These are phyloP conservation scores for Ophonus ardosiacus DNA, from an alignment of 2,888 invertebrate genomes.

Conservation along the genomic window DNA sequence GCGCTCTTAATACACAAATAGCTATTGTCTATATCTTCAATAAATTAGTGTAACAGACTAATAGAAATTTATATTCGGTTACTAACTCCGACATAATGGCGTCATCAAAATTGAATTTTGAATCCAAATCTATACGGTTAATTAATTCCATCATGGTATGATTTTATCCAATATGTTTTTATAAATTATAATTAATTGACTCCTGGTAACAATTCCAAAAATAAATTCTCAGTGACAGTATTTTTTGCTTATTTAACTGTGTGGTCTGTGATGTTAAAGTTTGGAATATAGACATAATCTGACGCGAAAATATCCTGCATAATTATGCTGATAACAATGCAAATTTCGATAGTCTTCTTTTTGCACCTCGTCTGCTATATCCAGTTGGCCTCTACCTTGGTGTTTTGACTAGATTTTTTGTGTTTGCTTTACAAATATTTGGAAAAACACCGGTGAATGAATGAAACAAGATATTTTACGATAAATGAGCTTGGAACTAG, in stretches of 20 bases:
- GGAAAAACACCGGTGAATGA: constrained; percentile 44
- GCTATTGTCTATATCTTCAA: no score
- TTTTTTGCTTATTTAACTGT: not conserved
- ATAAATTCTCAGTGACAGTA: not conserved
- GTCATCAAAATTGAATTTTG: no score
- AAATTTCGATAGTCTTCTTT: not conserved
- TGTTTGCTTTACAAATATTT: constrained; percentile 30
- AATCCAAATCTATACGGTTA: no score
- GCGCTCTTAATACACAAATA: no score
- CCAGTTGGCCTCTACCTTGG: not conserved
- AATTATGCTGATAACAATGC: not conserved
- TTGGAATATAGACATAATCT: not conserved
- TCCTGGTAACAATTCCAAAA: not conserved
- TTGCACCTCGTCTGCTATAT: not conserved
- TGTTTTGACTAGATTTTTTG: constrained; percentile 35
- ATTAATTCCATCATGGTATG: no score
- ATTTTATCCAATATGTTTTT: no score
- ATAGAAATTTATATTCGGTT: no score
- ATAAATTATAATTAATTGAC: not conserved
- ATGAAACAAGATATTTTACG: constrained; percentile 51
- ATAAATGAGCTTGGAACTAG: constrained; percentile 48
- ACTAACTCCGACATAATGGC: no score
- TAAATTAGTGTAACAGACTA: no score
- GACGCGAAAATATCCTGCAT: not conserved
- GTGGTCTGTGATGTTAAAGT: not conserved